Evolutionary conservation across 2,113 vertebrate species (phyloP).

Genomic region (Apodemus speciosus): DNA sequence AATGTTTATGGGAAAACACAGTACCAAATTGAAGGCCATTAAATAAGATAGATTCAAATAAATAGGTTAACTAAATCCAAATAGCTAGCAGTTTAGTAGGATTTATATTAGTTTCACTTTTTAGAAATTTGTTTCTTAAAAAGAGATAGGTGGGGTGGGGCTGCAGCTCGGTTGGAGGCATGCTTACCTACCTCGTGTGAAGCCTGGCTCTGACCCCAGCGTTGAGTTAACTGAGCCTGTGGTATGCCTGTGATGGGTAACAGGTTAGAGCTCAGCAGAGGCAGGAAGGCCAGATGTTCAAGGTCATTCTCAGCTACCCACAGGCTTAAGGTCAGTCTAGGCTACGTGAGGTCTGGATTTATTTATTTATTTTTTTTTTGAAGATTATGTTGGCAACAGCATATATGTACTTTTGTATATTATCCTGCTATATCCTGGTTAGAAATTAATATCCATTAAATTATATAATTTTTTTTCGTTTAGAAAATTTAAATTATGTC

Average conservation of each 20-base stretch:
- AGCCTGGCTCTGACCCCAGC: background rate
- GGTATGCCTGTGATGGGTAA: background rate
- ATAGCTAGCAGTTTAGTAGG: background rate
- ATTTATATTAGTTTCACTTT: conserved; percentile 26
- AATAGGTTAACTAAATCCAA: background rate
- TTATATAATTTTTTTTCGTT: background rate
- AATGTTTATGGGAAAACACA: conserved; percentile 20
- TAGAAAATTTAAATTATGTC: background rate
- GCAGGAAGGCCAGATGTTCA: background rate
- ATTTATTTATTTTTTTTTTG: no score
- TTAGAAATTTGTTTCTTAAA: background rate
- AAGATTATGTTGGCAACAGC: background rate
- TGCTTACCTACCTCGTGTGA: background rate
- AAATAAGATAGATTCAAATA: conserved; percentile 16
- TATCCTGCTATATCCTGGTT: background rate
- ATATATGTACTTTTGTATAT: background rate
- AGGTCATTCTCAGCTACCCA: background rate
- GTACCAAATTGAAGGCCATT: conserved; percentile 35
- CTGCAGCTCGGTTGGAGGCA: background rate
- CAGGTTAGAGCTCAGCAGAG: background rate
- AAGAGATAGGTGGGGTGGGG: background rate
- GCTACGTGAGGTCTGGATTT: background rate
- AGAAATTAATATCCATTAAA: background rate
- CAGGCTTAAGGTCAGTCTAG: background rate
- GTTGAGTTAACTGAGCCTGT: background rate